Evolutionary conservation across 2,113 vertebrate genomes (phyloP).

Genomic region (Hystrix cristata): DNA sequence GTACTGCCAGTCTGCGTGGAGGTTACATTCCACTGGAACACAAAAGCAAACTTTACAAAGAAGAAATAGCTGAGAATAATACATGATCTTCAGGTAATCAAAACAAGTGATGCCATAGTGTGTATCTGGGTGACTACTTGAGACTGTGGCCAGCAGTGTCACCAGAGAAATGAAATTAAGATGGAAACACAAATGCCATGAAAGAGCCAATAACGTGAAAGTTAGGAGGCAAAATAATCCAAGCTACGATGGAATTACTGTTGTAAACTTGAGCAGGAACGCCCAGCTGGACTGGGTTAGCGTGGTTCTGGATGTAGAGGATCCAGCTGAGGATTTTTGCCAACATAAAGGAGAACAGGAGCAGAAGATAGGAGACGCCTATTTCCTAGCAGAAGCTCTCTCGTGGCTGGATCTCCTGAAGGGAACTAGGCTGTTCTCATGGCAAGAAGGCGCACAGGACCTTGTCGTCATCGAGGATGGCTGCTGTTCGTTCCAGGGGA

Average conservation of each 20-base stretch:
- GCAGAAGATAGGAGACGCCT: too few relatives aligned
- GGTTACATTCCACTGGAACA: neutral
- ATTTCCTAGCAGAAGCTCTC: too few relatives aligned
- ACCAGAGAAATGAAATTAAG: neutral
- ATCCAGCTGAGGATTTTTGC: too few relatives aligned
- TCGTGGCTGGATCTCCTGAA: too few relatives aligned
- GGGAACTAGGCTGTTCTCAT: too few relatives aligned
- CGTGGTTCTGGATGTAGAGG: too few relatives aligned
- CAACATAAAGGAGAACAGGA: too few relatives aligned
- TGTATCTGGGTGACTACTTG: neutral
- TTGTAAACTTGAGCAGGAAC: too few relatives aligned
- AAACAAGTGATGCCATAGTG: neutral
- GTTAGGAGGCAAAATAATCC: neutral
- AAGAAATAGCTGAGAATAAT: neutral
- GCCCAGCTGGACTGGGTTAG: too few relatives aligned
- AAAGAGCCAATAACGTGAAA: neutral
- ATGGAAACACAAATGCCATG: neutral
- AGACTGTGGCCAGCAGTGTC: neutral
- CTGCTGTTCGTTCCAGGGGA: too few relatives aligned
- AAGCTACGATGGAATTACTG: neutral
- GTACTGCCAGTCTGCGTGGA: neutral
- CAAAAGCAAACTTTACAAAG: neutral
- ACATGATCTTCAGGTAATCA: neutral
- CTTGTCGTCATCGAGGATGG: too few relatives aligned
- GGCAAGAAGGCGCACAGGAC: too few relatives aligned